phyloP scores from a whole-genome alignment of 2,113 vertebrate species.

The Myocastor coypus region DNA sequence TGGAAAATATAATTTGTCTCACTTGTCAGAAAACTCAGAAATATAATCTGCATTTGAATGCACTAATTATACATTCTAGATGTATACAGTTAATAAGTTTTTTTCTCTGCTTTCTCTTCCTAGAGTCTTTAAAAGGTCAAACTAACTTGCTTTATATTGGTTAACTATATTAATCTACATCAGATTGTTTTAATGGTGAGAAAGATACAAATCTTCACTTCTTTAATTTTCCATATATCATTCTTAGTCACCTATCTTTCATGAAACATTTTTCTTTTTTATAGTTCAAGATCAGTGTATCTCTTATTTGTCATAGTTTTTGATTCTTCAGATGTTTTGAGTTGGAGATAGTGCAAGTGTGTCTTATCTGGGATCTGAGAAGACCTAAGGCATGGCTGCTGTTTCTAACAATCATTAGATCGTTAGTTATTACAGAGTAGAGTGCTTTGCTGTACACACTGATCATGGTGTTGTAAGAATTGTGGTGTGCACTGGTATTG shows the following conservation, averaged over 20 bases:
- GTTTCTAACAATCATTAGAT: background rate
- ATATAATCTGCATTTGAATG: background rate
- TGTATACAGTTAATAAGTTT: background rate
- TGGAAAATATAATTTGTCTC: background rate
- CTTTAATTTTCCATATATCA: background rate
- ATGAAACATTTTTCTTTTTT: background rate
- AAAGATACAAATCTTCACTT: background rate
- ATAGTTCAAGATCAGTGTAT: background rate
- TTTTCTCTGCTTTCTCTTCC: background rate
- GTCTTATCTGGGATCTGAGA: background rate
- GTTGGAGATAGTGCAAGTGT: background rate
- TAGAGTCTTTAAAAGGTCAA: background rate
- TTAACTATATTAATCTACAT: background rate
- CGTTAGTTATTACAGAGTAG: background rate
- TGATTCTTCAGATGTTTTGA: slow-evolving; percentile 41
- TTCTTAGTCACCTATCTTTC: background rate
- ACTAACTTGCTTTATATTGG: slow-evolving; percentile 31
- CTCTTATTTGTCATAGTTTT: slow-evolving; percentile 41
- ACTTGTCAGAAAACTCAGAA: slow-evolving; percentile 49
- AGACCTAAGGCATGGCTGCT: background rate
- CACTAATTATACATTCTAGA: slow-evolving; percentile 19
- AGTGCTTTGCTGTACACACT: background rate
- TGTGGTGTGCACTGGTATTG: background rate
- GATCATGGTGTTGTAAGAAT: background rate
- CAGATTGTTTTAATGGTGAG: background rate